Conservation (phyloP, 2,797 vertebrate species). For the Oceanodroma leucorhoa region DNA sequence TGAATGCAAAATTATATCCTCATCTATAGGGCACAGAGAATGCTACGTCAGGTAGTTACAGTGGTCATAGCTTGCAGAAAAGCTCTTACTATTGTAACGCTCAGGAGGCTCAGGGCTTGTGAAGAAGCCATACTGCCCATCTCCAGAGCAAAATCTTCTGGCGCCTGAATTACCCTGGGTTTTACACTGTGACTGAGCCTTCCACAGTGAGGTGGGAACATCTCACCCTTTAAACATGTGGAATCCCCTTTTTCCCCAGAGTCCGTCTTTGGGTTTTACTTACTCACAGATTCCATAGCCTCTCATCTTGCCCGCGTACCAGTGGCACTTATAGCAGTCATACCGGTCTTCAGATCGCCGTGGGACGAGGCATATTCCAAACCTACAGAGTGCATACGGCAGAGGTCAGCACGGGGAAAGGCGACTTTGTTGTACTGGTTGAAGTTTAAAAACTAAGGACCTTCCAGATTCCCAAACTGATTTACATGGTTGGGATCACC, state of each 20-base stretch:
- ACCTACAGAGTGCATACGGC: constrained; percentile 28
- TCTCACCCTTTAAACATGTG: fast-evolving
- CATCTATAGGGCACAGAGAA: not conserved
- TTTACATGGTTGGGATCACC: not conserved
- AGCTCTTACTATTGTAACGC: not conserved
- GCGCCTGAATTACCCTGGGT: fast-evolving
- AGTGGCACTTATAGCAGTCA: constrained; percentile 84
- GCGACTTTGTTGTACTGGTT: fast-evolving
- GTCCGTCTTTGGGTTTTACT: constrained; percentile 21
- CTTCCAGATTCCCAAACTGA: not conserved
- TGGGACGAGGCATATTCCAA: constrained; percentile 77
- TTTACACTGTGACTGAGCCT: not conserved
- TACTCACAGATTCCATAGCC: constrained; percentile 85
- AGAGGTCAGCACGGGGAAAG: not conserved
- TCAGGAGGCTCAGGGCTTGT: not conserved
- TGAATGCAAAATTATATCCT: not conserved
- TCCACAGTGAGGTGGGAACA: not conserved
- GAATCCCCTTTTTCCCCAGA: not conserved
- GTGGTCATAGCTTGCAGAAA: not conserved
- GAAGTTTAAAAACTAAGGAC: not conserved
- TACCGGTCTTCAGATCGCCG: constrained; percentile 63
- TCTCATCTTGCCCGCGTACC: constrained; percentile 71
- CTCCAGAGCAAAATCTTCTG: not conserved
- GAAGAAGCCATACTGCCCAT: not conserved
- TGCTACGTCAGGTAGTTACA: not conserved